phyloP scores from a whole-genome alignment of 2,797 vertebrate species.

The Synanceia verrucosa region DNA sequence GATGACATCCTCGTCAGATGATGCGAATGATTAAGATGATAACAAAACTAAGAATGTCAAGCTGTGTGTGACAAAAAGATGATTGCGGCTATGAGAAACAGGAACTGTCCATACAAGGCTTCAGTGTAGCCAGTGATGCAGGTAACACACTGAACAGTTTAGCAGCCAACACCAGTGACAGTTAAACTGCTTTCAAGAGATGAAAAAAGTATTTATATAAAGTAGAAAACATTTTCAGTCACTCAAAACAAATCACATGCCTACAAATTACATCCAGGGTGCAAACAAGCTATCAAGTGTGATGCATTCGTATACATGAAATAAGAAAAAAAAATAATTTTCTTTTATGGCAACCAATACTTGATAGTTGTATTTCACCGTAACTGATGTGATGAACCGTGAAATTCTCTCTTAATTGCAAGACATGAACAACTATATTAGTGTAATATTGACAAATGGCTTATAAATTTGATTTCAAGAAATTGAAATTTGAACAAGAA shows the following conservation, averaged over 20 bases:
- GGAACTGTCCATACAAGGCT: not conserved
- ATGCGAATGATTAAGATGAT: not conserved
- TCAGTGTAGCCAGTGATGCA: not conserved
- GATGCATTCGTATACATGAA: not conserved
- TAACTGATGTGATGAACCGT: not conserved
- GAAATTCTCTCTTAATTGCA: not conserved
- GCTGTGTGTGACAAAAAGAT: not conserved
- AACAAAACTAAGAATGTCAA: constrained; percentile 11
- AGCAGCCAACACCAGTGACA: not conserved
- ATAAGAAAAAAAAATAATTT: not conserved
- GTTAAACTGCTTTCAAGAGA: no score
- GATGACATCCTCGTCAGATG: not conserved
- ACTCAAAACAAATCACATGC: not conserved
- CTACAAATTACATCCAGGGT: not conserved
- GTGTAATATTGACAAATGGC: not conserved
- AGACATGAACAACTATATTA: not conserved
- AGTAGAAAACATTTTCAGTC: not conserved
- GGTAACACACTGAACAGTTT: fast-evolving
- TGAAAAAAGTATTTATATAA: not conserved
- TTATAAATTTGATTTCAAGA: not conserved
- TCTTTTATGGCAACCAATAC: not conserved
- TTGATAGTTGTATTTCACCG: not conserved
- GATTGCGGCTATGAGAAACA: constrained; percentile 19
- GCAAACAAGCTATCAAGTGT: not conserved
- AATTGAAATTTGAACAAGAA: no score